Conservation (phyloP, 2,113 vertebrate species). For the Etheostoma spectabile region DNA sequence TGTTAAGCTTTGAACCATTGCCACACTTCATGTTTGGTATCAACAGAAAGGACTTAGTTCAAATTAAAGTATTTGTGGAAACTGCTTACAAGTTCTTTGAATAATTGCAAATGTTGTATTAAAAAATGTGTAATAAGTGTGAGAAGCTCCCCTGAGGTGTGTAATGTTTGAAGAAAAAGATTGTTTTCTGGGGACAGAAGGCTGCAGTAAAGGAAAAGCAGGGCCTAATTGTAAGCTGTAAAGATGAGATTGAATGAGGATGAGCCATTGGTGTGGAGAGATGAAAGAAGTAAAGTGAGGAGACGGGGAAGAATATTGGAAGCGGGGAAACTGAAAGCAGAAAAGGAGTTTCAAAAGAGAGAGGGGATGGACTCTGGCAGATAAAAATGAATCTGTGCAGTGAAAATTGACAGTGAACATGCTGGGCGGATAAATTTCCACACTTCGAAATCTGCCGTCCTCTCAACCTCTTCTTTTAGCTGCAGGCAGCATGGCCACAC, state of each 20-base stretch:
- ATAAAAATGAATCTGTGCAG: conserved; percentile 64
- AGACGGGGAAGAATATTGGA: conserved; percentile 56
- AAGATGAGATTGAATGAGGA: conserved; percentile 67
- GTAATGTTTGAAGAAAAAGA: conserved; percentile 18
- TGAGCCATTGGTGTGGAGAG: conserved; percentile 59
- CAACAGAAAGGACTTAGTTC: background rate
- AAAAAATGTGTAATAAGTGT: background rate
- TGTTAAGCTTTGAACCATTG: background rate
- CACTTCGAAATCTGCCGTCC: conserved; percentile 32
- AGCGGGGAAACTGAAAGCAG: conserved; percentile 41
- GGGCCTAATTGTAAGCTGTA: conserved; percentile 47
- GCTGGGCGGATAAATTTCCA: conserved; percentile 58
- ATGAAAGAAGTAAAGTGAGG: conserved; percentile 69
- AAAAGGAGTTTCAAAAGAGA: conserved; percentile 62
- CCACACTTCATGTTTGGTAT: background rate
- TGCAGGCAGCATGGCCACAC: conserved; percentile 47
- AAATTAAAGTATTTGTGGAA: background rate
- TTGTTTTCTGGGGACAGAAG: conserved; percentile 36
- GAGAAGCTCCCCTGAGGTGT: conserved; percentile 1
- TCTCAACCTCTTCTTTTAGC: conserved; percentile 37
- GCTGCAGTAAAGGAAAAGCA: conserved; percentile 19
- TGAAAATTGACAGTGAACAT: conserved; percentile 61
- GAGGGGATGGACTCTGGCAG: conserved; percentile 54
- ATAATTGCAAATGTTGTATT: background rate
- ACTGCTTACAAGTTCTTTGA: background rate